Evolutionary conservation across 2,113 vertebrate species (phyloP), one percentile per base, ranked within the genome.

Genomic region (Zapus hudsonius): DNA sequence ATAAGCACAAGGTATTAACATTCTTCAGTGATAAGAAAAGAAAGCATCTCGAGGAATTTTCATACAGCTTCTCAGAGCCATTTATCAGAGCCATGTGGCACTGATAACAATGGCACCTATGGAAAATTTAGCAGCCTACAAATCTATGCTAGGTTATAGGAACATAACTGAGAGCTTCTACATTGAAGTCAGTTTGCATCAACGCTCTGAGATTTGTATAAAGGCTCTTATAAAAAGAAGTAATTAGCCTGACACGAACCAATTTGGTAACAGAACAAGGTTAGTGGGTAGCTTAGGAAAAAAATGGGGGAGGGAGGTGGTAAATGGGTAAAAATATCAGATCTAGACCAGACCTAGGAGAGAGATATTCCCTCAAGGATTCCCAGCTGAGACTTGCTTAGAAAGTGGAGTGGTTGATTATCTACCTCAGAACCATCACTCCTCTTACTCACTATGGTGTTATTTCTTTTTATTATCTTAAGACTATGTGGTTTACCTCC

Each of bases 261-360:
- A 97, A 4, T 96, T 95, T 95, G 78, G 44, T 42, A 95, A 82
- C 16, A 96, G 91, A 96, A 96, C 67, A 96, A 89, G 96, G 96
- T 96, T 95, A 97, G 78, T 95, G 94, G 84, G 90, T 92, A 8
- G n/a, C 59, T 95, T 81, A 31, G 29, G 88, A 83, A 92, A 93
- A 90, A 67, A n/a, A 85, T 76, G 36, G 7, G 1, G 4, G 20
- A 52, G 10, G 3, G 12, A n/a, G n/a, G n/a, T n/a, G n/a, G 52
- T 13, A 15, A 52, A 15, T 59, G 38, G 38, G 12, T 84, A 95
- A 96, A 95, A 96, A 96, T 95, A 96, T 87, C 59, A 89, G 57
- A 83, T 91, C 73, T 95, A n/a, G 84, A 84, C 85, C 84, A 94
- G 91, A 92, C 75, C 86, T n/a, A 27, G 83, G 75, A 38, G 79